These are phyloP conservation scores for Catagonus wagneri DNA, from an alignment of 2,113 vertebrate species.

Conservation along the genomic window DNA sequence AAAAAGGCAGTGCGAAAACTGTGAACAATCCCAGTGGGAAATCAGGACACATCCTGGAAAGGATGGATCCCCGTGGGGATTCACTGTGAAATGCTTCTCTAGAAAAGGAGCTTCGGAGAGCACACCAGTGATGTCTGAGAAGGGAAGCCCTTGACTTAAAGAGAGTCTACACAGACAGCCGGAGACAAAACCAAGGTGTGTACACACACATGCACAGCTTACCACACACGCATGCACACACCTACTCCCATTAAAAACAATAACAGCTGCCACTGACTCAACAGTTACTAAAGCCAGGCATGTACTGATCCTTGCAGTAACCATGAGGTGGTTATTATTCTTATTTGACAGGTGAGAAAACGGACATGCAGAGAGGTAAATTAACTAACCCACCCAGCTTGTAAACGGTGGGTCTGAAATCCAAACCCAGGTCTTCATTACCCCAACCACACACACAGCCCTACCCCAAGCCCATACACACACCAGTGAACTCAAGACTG, in stretches of 20 bases:
- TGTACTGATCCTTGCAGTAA: not conserved
- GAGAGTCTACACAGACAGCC: not conserved
- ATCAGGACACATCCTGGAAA: not conserved
- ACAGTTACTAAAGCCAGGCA: not conserved
- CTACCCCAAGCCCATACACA: not conserved
- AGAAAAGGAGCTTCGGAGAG: not conserved
- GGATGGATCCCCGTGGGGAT: not conserved
- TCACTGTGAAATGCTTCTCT: not conserved
- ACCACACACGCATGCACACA: not conserved
- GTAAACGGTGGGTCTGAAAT: not conserved
- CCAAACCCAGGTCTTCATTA: not conserved
- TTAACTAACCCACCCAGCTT: not conserved
- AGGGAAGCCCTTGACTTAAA: not conserved
- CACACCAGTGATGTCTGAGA: not conserved
- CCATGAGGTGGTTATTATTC: not conserved
- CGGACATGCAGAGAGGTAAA: not conserved
- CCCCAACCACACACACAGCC: not conserved
- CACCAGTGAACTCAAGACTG: not conserved
- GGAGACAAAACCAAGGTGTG: not conserved
- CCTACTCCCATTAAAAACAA: not conserved
- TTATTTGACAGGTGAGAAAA: constrained; percentile 19
- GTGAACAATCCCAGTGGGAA: not conserved
- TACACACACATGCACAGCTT: no score
- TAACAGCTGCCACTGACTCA: not conserved
- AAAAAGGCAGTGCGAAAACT: not conserved